Percentiles rank a stretch among this genome's conserved stretches.
These are phyloP conservation scores for Halisarca cf. caerulea DNA, from an alignment of 37 sponge, comb jelly and placozoan species.

Conservation along the genomic window DNA sequence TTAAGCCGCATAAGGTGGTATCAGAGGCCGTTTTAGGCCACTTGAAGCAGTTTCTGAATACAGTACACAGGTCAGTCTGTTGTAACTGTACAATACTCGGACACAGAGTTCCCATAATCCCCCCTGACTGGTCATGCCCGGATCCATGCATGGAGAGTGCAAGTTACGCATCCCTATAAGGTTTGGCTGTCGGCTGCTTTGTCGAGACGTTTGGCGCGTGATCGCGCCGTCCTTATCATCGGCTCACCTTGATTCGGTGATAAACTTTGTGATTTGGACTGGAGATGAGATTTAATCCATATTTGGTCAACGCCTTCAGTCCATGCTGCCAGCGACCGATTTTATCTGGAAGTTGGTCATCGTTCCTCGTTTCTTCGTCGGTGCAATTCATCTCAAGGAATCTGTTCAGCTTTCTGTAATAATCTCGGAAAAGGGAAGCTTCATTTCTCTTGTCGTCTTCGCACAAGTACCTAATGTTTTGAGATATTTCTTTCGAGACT, in stretches of 20 bases:
- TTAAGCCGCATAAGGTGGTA: too few species aligned
- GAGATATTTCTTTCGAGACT: background rate
- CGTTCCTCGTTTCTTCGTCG: background rate
- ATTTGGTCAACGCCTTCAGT: conserved; percentile 4
- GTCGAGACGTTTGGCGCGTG: too few species aligned
- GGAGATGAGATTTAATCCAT: background rate
- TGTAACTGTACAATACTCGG: too few species aligned
- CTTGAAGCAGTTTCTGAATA: too few species aligned
- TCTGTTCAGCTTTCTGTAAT: background rate
- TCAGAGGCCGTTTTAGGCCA: too few species aligned
- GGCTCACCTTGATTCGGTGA: conserved; percentile 12
- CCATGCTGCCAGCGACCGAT: background rate
- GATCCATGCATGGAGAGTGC: too few species aligned
- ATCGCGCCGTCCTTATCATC: too few species aligned
- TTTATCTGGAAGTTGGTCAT: background rate
- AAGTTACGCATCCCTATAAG: too few species aligned
- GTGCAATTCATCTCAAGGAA: background rate
- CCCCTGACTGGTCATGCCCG: too few species aligned
- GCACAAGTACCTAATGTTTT: background rate
- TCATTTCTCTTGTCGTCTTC: background rate
- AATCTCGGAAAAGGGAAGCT: background rate
- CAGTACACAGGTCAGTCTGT: too few species aligned
- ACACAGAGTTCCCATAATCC: too few species aligned
- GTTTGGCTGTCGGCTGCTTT: too few species aligned
- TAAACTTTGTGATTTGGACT: background rate